Base-by-base conservation (phyloP, 2,113 vertebrate genomes). In the Pogona vitticeps region DNA sequence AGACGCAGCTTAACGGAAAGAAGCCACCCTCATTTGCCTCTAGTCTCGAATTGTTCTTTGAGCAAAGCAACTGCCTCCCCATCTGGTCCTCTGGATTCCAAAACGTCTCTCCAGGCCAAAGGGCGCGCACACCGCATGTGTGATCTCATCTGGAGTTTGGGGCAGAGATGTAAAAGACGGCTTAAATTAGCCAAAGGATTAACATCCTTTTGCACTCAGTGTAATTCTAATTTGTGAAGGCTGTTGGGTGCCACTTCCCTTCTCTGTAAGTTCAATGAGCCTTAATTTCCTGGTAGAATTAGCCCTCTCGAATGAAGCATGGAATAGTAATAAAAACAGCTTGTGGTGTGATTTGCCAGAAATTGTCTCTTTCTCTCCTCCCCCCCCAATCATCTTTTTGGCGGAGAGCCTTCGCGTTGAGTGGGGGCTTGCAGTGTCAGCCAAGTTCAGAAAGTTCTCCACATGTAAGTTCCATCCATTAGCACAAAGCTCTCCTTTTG, bases 201-300 rank as follows among this genome's bases (percentile, higher is more conserved):
- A 78, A 89, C 56, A 75, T 79, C 87, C 91, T 52, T 52, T 28
- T 91, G 76, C 92, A 86, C 93, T 88, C 92, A 91, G 63, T 86
- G 87, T 10, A 6, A 79, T 61, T 84, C 40, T 88, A 90, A 90
- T 81, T 91, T 3, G 77, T 36, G 31, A 86, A 91, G 91, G 82
- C 82, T 91, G 58, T 73, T 91, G 92, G 91, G 90, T 92, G 93
- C 87, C 91, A 91, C 90, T 95, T 94, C 91, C 88, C 36, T 86
- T 93, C 76, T 92, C 87, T 89, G 78, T 81, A 63, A 85, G 91
- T 85, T 92, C 85, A 86, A 28, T 78, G 85, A 63, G 80, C 83
- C 36, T 87, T 89, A 88, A 84, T 90, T 95, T 96, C 92, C 93
- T 92, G 90, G 67, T 89, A 81, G 78, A 92, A 71, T 90, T 84